Evolutionary conservation across 2,797 vertebrate species (phyloP).

Genomic region (Philypnodon macrostomus): DNA sequence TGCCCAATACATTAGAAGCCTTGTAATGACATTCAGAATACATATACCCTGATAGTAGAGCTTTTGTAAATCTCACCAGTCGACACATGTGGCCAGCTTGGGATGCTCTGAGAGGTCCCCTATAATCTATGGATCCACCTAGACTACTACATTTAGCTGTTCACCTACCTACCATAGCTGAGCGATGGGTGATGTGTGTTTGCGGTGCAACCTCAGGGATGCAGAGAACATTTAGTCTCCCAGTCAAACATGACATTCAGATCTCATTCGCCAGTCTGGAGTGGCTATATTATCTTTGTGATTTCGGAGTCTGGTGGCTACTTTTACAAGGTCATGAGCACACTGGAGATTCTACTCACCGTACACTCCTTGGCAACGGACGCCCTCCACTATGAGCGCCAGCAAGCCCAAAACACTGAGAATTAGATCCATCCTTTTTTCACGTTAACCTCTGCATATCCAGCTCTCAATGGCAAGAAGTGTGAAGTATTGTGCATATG

Average conservation of each 20-base stretch:
- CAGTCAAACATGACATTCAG: slow-evolving; percentile 36
- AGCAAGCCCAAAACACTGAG: slow-evolving; percentile 86
- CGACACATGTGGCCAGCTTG: slow-evolving; percentile 4
- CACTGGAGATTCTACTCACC: slow-evolving; percentile 78
- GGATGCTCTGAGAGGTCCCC: slow-evolving; percentile 14
- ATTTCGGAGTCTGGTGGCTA: slow-evolving; percentile 11
- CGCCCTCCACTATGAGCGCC: slow-evolving; percentile 83
- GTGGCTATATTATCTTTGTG: neutral
- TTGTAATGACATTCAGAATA: slow-evolving; percentile 19
- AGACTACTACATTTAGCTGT: slow-evolving; percentile 42
- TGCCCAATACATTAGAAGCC: slow-evolving; percentile 31
- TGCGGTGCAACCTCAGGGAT: slow-evolving; percentile 45
- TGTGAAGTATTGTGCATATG: slow-evolving; percentile 59
- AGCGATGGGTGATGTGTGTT: slow-evolving; percentile 54
- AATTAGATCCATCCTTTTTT: slow-evolving; percentile 90
- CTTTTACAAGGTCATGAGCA: slow-evolving; percentile 73
- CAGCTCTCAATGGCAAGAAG: slow-evolving; percentile 71
- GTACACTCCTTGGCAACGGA: slow-evolving; percentile 90
- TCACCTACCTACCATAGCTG: slow-evolving; percentile 26
- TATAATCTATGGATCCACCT: slow-evolving; percentile 25
- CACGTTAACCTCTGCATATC: slow-evolving; percentile 90
- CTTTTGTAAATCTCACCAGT: slow-evolving; percentile 17
- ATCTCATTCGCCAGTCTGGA: slow-evolving; percentile 15
- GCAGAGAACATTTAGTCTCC: slow-evolving; percentile 22
- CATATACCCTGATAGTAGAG: slow-evolving; percentile 4